A percentile compares a stretch with the other conserved stretches of the same genome.
Evolutionary conservation across 2,797 vertebrate genomes (phyloP).

Genomic region (Gallinago solitaria): DNA sequence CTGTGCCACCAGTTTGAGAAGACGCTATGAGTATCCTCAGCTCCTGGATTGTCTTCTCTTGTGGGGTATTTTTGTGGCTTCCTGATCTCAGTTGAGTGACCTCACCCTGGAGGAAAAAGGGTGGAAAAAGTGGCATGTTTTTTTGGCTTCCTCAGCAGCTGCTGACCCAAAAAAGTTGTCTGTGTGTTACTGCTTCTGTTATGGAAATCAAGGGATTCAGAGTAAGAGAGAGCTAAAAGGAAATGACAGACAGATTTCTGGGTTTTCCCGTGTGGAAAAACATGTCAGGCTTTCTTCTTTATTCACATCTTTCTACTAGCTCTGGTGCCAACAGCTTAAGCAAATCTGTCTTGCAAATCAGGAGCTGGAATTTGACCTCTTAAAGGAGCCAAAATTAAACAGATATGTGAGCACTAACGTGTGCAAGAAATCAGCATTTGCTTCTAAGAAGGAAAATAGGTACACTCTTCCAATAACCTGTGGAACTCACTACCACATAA

Average conservation of each 20-base stretch:
- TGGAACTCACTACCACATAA: not conserved
- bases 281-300: not conserved
- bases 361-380: not conserved
- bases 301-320: not conserved
- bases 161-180: not conserved
- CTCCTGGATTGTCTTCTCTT: not conserved
- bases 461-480: not conserved
- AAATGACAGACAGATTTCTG: not conserved
- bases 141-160: not conserved
- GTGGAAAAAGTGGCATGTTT: not conserved
- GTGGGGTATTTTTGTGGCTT: not conserved
- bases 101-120: not conserved
- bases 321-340: not conserved
- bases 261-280: not conserved
- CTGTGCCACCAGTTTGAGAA: not conserved
- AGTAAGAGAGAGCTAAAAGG: not conserved
- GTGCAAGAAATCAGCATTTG: not conserved
- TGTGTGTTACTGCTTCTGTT: not conserved
- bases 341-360: not conserved
- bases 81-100: not conserved
- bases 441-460: not conserved
- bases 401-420: not conserved
- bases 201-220: not conserved
- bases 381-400: not conserved
- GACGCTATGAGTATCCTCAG: rapidly evolving